A percentile compares a stretch with the other conserved stretches of the same genome.
Conservation (phyloP, 64 coral and sea anemone genomes). For the Porites lutea region DNA sequence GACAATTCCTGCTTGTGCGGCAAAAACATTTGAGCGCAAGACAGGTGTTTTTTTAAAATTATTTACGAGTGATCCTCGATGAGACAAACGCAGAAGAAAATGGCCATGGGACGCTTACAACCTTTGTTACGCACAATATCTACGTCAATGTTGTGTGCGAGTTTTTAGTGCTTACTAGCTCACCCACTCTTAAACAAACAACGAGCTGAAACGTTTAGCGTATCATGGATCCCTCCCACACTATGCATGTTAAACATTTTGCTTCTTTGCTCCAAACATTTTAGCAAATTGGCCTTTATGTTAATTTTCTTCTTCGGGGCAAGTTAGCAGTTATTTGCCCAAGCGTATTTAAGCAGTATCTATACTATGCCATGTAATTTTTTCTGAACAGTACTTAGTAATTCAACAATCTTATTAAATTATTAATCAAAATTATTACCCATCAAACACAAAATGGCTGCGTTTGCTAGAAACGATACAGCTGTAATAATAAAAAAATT, state of each 20-base stretch:
- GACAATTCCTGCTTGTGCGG: not conserved
- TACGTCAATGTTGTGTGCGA: constrained; percentile 16
- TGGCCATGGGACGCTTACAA: not conserved
- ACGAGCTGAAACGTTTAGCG: not conserved
- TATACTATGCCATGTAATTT: not conserved
- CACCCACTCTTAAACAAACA: constrained; percentile 42
- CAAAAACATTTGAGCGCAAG: not conserved
- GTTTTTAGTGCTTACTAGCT: not conserved
- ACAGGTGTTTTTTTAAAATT: not conserved
- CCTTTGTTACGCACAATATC: constrained; percentile 5
- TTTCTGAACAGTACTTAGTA: not conserved
- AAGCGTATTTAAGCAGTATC: not conserved
- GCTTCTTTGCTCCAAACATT: not conserved
- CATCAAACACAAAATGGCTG: not conserved
- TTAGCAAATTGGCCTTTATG: not conserved
- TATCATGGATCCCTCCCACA: not conserved
- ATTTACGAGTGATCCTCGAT: not conserved
- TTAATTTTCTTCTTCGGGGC: not conserved
- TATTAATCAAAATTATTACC: constrained; percentile 27
- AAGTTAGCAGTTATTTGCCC: not conserved
- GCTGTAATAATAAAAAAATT: not conserved
- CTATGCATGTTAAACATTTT: not conserved
- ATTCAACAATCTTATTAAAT: constrained; percentile 28
- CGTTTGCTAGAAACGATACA: not conserved
- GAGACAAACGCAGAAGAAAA: not conserved